Conservation (phyloP, 1,140 invertebrate species). For the Anoplolepis gracilipes region DNA sequence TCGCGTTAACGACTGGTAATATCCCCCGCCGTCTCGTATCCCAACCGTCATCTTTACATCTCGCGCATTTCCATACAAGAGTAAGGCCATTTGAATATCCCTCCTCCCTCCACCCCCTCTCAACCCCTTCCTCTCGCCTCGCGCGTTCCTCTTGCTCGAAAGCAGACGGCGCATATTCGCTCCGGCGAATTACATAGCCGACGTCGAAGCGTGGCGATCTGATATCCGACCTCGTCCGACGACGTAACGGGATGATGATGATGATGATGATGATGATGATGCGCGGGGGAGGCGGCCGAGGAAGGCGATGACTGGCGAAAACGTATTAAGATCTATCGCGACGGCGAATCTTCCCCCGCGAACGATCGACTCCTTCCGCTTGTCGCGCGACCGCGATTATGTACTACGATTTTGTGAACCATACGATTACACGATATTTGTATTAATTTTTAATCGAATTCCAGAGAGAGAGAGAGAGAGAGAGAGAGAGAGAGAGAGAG, state of each 20-base stretch:
- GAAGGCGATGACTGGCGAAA: conserved; percentile 70
- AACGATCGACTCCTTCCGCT: conserved; percentile 35
- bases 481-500: no score
- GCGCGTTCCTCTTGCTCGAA: conserved; percentile 56
- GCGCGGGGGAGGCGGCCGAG: conserved; percentile 13
- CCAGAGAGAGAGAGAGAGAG: no score
- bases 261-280: neutral
- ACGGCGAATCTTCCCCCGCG: conserved; percentile 57
- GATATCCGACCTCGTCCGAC: conserved; percentile 67
- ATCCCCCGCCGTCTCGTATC: conserved; percentile 74
- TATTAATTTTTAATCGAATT: no score
- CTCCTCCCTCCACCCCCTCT: neutral
- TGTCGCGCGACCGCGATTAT: conserved; percentile 34
- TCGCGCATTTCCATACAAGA: conserved; percentile 78
- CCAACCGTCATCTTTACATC: conserved; percentile 77
- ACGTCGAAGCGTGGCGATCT: conserved; percentile 74
- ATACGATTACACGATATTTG: no score
- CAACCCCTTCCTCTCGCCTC: neutral
- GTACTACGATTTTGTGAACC: no score
- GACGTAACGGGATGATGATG: conserved; percentile 67
- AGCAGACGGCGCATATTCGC: conserved; percentile 69
- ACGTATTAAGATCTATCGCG: conserved; percentile 67
- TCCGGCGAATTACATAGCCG: conserved; percentile 74
- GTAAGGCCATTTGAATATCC: conserved; percentile 75
- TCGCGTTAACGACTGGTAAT: conserved; percentile 79